A percentile compares a stretch with the other conserved stretches of the same genome.
Conservation (phyloP, 2,113 vertebrate species). For the Chitala chitala region DNA sequence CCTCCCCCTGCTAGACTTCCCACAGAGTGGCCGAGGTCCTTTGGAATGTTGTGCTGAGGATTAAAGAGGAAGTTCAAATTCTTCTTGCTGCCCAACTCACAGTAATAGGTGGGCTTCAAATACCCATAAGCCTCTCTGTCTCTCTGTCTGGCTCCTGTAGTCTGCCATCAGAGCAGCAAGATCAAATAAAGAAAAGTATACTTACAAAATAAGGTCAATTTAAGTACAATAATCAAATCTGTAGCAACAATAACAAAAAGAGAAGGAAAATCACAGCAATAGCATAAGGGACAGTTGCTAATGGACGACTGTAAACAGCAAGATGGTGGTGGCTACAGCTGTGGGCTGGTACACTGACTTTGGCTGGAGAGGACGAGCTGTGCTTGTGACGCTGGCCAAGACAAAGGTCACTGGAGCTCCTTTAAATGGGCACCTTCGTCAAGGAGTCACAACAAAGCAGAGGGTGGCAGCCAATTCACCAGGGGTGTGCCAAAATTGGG, state of each 20-base stretch:
- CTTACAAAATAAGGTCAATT: constrained; percentile 54
- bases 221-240: constrained; percentile 56
- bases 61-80: constrained; percentile 63
- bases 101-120: constrained; percentile 51
- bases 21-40: constrained; percentile 61
- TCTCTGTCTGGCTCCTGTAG: constrained; percentile 38
- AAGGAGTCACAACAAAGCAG: not conserved
- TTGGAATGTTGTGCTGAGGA: constrained; percentile 65
- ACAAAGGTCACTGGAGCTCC: not conserved
- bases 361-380: constrained; percentile 24
- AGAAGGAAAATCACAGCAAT: constrained; percentile 51
- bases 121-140: constrained; percentile 45
- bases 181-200: constrained; percentile 54
- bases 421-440: not conserved
- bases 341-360: constrained; percentile 42
- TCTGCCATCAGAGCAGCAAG: constrained; percentile 41
- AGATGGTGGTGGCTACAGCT: constrained; percentile 51
- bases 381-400: constrained; percentile 1
- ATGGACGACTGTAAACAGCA: constrained; percentile 61
- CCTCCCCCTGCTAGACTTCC: constrained; percentile 60
- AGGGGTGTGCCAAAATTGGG: not conserved
- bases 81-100: constrained; percentile 41
- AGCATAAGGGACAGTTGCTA: constrained; percentile 51
- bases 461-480: constrained; percentile 10
- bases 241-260: constrained; percentile 61